Evolutionary conservation across 2,113 vertebrate genomes (phyloP).

Genomic region (Pseudopodoces humilis): DNA sequence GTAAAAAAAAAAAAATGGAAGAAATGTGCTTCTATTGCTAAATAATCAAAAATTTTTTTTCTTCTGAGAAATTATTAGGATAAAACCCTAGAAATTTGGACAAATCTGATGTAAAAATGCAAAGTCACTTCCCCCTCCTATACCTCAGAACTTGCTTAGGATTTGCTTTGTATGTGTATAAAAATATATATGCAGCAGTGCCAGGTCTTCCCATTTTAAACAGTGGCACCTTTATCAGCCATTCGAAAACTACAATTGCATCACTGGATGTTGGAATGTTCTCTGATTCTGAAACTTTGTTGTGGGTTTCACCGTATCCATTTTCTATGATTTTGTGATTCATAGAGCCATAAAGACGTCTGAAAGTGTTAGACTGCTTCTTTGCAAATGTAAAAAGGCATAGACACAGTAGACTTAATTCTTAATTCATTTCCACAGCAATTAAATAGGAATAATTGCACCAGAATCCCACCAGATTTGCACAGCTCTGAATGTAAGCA

Average conservation of each 20-base stretch:
- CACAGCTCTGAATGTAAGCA: not conserved
- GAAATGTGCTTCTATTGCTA: not conserved
- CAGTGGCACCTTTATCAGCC: not conserved
- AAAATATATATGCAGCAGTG: not conserved
- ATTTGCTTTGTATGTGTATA: not conserved
- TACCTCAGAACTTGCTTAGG: not conserved
- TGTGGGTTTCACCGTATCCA: not conserved
- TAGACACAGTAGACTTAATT: not conserved
- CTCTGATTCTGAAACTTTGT: not conserved
- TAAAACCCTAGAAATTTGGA: not conserved
- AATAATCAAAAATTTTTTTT: not conserved
- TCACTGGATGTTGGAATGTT: not conserved
- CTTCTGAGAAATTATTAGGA: not conserved
- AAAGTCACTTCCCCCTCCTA: rapidly evolving
- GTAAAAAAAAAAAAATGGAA: rapidly evolving
- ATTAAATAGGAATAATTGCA: not conserved
- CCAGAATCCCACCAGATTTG: not conserved
- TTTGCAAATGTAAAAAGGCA: not conserved
- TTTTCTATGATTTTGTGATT: not conserved
- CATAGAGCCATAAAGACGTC: not conserved
- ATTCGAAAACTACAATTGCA: not conserved
- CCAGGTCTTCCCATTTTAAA: not conserved
- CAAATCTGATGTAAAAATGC: not conserved
- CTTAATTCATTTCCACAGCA: not conserved
- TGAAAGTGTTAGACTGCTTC: not conserved